Percentiles rank a stretch among this genome's conserved stretches.
Evolutionary conservation across 2,113 vertebrate species (phyloP).

Genomic region (Ploceus nigricollis): DNA sequence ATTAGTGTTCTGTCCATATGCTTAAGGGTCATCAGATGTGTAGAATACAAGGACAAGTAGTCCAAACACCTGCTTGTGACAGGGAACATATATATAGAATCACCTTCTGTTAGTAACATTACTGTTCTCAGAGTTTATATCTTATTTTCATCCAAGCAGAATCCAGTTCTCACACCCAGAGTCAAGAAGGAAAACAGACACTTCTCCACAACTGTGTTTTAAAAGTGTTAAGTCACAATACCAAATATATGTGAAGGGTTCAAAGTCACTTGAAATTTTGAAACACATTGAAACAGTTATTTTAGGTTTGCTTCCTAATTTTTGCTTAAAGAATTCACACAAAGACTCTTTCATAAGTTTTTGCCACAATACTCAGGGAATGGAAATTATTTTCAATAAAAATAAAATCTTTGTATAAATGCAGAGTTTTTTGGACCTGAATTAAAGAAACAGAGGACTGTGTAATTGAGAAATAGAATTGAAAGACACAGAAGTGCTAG

Average conservation of each 20-base stretch:
- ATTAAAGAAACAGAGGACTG: neutral
- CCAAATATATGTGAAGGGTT: neutral
- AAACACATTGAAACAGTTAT: neutral
- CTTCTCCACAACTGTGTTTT: neutral
- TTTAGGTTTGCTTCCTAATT: neutral
- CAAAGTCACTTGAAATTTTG: neutral
- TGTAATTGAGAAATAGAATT: neutral
- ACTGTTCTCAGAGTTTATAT: neutral
- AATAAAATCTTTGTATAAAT: neutral
- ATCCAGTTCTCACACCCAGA: neutral
- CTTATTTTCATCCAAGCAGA: neutral
- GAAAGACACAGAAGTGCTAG: neutral
- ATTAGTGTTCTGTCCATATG: neutral
- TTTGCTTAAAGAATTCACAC: neutral
- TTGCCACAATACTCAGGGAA: neutral
- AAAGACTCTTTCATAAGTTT: neutral
- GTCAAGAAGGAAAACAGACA: neutral
- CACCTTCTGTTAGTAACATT: neutral
- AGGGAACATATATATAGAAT: neutral
- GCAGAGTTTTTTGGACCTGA: neutral
- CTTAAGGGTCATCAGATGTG: neutral
- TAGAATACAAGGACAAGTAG: neutral
- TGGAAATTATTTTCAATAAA: neutral
- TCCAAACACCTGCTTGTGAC: neutral
- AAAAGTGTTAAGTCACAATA: neutral